Base-by-base conservation (phyloP, 2,797 vertebrate species). In the Oophaga sylvatica region DNA sequence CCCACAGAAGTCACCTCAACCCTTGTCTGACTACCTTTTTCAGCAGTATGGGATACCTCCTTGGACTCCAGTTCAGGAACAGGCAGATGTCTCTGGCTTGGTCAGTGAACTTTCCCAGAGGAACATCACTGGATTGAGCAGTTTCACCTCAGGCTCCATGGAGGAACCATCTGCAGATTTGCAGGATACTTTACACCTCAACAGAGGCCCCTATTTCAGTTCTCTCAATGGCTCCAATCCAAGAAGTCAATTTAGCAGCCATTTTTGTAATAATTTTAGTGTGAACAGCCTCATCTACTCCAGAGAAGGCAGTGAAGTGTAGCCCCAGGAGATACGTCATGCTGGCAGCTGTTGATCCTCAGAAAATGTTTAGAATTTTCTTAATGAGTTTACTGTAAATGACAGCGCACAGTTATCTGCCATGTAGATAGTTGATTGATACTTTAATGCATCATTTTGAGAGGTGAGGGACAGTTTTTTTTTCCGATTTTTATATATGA, bases 211-310 rank as follows among this genome's bases (percentile, higher is more conserved):
- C 80, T 98, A 98, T 89, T 98, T 98, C 92, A 96, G 95, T 94
- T 26, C 26, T 26, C 26, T 98, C 89, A 94, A 91, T 75, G 85
- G 95, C 70, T 59, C 86, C 13, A 93, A 95, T 76, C 97, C 97
- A 91, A 92, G 92, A 62, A 94, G 95, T 92, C 96, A 97, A 90
- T 98, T 96, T 90, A 94, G 96, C 93, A 93, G 95, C 84, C 97
- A 97, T 88, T 98, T 99, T 93, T 98, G 99, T 93, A 99, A 98
- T 93, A 96, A 95, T 93, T 97, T 98, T 94, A 97, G 97, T 0
- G 97, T 99, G 82, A 99, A 97, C 94, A 98, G 97, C 92, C 93
- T 99, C 90, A 97, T 99, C 86, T 99, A 99, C 76, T 96, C 97
- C 12, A 91, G 97, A 87, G 98, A 99, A 22, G 97, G 97, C 81